Evolutionary conservation across 2,797 vertebrate genomes (phyloP).

Genomic region (Gila robusta): DNA sequence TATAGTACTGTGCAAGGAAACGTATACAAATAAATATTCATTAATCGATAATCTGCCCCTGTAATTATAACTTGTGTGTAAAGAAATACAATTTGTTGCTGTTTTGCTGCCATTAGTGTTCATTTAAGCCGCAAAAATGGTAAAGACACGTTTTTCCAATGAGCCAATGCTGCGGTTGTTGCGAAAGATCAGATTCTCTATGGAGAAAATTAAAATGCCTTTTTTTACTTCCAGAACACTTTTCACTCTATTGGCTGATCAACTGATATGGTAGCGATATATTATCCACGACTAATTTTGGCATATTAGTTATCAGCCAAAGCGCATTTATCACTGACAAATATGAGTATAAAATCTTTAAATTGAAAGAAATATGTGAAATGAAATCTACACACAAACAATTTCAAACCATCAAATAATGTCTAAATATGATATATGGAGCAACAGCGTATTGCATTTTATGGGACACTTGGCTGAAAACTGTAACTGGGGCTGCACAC

Average conservation of each 20-base stretch:
- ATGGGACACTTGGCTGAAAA: background rate
- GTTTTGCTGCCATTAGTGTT: background rate
- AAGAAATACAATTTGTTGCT: background rate
- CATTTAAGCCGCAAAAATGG: background rate
- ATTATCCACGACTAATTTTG: background rate
- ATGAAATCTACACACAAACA: background rate
- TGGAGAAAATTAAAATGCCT: background rate
- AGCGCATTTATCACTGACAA: background rate
- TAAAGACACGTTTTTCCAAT: background rate
- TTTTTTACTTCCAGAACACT: background rate
- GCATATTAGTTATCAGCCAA: constrained; percentile 3
- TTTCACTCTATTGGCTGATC: background rate
- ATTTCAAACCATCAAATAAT: background rate
- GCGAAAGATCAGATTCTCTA: background rate
- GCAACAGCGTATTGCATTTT: background rate
- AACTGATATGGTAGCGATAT: background rate
- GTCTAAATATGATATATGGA: constrained; percentile 8
- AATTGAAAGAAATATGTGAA: background rate
- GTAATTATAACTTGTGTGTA: background rate
- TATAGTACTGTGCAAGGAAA: background rate
- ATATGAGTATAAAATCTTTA: background rate
- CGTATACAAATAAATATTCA: background rate
- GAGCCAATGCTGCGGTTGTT: background rate
- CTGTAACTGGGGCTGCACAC: constrained; percentile 5
- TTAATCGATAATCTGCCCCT: background rate